Conservation (phyloP, 2,888 invertebrate genomes). For the Halictus quadricinctus region DNA sequence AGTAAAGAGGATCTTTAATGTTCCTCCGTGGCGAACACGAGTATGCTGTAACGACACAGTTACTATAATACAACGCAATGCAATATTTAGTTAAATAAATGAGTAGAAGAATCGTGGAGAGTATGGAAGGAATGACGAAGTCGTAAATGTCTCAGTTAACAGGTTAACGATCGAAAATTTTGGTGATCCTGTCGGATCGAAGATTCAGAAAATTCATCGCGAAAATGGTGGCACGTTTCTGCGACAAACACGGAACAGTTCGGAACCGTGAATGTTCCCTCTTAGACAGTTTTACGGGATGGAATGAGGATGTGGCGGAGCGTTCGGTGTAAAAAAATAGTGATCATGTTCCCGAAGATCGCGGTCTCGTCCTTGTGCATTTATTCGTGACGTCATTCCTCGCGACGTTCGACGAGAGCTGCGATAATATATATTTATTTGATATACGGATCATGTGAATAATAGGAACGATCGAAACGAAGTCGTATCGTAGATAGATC, state of each 20-base stretch:
- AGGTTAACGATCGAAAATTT: not conserved
- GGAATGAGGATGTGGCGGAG: conserved; percentile 3
- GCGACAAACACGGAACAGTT: conserved; percentile 2
- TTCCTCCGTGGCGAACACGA: not conserved
- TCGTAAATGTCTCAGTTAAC: not conserved
- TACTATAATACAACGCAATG: not conserved
- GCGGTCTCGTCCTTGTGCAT: conserved; percentile 64
- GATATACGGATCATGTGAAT: conserved; percentile 74
- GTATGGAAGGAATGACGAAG: not conserved
- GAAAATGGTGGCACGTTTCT: not conserved
- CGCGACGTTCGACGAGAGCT: conserved; percentile 73
- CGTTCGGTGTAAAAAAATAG: conserved; percentile 10
- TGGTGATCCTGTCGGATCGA: not conserved
- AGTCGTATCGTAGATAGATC: conserved; percentile 71
- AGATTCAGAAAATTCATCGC: not conserved
- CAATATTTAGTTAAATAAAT: conserved; percentile 3
- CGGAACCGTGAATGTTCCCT: conserved; percentile 32
- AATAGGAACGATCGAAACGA: conserved; percentile 53
- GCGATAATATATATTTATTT: conserved; percentile 79
- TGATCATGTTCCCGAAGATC: conserved; percentile 26
- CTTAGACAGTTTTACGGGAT: conserved; percentile 10
- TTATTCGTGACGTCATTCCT: conserved; percentile 73
- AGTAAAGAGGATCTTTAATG: not conserved
- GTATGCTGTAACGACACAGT: not conserved
- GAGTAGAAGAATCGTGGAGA: not conserved